Base-by-base conservation (phyloP, 2,797 vertebrate genomes). In the Crenichthys baileyi region DNA sequence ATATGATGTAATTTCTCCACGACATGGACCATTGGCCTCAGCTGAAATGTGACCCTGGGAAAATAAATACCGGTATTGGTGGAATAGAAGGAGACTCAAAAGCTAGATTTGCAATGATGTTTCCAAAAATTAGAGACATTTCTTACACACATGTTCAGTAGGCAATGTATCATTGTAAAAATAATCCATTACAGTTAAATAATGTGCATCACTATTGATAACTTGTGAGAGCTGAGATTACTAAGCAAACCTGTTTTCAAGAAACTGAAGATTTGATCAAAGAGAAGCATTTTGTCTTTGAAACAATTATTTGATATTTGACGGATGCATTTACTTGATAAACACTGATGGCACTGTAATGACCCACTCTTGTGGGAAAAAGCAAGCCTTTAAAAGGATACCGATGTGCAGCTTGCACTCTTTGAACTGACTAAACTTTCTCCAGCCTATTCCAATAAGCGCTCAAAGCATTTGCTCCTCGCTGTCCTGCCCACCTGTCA, bases 1-100 rank as follows among this genome's bases (percentile, higher is more conserved):
- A 82, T 79, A 80, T 87, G 81, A 92, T 90, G 85, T 85, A 76
- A 91, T 92, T 93, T 90, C 80, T 85, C 82, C 74, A 73, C 20
- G 79, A 89, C 89, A 81, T 77, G 87, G 89, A 48, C 86, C 85
- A 76, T 86, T 77, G 80, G 89, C 80, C 87, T 56, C n/a, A 0
- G 80, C 84, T 84, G 83, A 88, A 83, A 90, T 51, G 85, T 44
- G 79, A 92, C 87, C 89, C 75, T 75, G 87, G 80, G 87, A 90
- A 90, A 93, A 90, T 88, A 93, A 92, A 93, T 92, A 89, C 61
- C 46, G 67, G 83, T 91, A 84, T 92, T 91, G 80, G 65, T 78
- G 72, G 55, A 78, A 83, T 73, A 58, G 81, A 80, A 76, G 77
- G 80, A 84, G 72, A 78, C 83, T 85, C 76, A 74, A 58, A 78